Percentiles rank a stretch among this genome's conserved stretches.
phyloP scores from a whole-genome alignment of 2,113 vertebrate species.

The Gallinago paraguaiae region DNA sequence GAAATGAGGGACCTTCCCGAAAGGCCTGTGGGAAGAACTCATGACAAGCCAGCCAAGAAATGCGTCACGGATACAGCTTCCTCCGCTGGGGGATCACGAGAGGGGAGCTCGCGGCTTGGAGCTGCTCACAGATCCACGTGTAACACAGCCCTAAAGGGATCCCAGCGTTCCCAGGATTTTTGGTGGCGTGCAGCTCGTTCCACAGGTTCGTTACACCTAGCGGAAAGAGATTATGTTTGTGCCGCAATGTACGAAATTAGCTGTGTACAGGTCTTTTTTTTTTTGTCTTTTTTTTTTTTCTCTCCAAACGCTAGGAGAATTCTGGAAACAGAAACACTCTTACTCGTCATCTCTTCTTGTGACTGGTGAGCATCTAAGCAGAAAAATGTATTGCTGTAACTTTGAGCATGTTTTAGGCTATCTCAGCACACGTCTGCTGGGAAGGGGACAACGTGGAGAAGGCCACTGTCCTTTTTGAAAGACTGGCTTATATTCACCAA shows the following conservation, averaged over 20 bases:
- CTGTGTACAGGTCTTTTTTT: slow-evolving; percentile 46
- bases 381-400: slow-evolving; percentile 34
- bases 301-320: slow-evolving; percentile 22
- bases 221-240: not conserved
- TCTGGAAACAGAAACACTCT: slow-evolving; percentile 59
- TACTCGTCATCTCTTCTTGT: slow-evolving; percentile 30
- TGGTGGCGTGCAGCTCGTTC: not conserved
- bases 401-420: slow-evolving; percentile 68
- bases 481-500: slow-evolving; percentile 31
- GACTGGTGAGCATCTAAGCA: slow-evolving; percentile 13
- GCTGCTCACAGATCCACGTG: not conserved
- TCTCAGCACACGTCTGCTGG: slow-evolving; percentile 35
- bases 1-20: slow-evolving; percentile 28
- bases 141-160: not conserved
- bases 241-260: slow-evolving; percentile 57
- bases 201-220: slow-evolving; percentile 21
- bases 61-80: slow-evolving; percentile 19
- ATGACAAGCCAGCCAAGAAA: not conserved
- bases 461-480: slow-evolving; percentile 43
- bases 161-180: slow-evolving; percentile 11
- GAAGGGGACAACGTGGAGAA: slow-evolving; percentile 21
- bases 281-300: too few species aligned
- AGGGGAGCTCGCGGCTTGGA: not conserved
- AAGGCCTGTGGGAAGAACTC: slow-evolving; percentile 43
- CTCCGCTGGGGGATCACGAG: not conserved